Evolutionary conservation across 1,140 invertebrate species (phyloP), one percentile per base, ranked within the genome.

Genomic region (Caenorhabditis briggsae): DNA sequence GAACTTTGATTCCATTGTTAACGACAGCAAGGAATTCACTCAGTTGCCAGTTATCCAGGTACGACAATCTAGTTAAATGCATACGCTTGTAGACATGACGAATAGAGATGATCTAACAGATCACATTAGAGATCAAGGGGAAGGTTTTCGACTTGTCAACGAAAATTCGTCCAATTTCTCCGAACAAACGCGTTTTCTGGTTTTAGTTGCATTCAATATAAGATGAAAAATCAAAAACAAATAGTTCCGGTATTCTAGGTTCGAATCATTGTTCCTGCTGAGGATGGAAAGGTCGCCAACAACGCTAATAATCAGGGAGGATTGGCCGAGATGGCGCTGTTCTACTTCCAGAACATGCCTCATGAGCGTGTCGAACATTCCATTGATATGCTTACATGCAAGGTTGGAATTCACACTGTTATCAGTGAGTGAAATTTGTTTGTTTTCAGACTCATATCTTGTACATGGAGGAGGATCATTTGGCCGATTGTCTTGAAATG

Each of bases 401-500:
- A 89, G 82, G 89, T 90, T 59, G 18, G 83, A 23, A 5, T 25
- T 74, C 33, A 8, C 1, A n/a, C 5, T 7, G 20, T 78, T 48
- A 14, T 56, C n/a, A 59, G 14, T 5, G 41, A 41, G 3, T 23
- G 9, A 33, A 82, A 33, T 33, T 33, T 25, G 2, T 74, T 23
- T 41, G 58, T 82, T 48, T 93, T 56, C 90, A 96, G 94, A 94
- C 95, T n/a, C 95, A 96, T 91, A 93, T 96, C 92, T 92, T 96
- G 82, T 96, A 95, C 92, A 92, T 96, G 86, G 95, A 95, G 50
- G 93, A 94, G 55, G 95, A 95, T 89, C 95, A 94, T 46, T 93
- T 96, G n/a, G 95, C 95, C 88, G 95, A 96, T 93, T 96, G 95
- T 92, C 94, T 94, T 50, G 95, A 95, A 87, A 93, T 96, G 89